Percentiles rank a stretch among this genome's conserved stretches.
These are phyloP conservation scores for Lipotes vexillifer DNA, from an alignment of 2,113 vertebrate species.

Conservation along the genomic window DNA sequence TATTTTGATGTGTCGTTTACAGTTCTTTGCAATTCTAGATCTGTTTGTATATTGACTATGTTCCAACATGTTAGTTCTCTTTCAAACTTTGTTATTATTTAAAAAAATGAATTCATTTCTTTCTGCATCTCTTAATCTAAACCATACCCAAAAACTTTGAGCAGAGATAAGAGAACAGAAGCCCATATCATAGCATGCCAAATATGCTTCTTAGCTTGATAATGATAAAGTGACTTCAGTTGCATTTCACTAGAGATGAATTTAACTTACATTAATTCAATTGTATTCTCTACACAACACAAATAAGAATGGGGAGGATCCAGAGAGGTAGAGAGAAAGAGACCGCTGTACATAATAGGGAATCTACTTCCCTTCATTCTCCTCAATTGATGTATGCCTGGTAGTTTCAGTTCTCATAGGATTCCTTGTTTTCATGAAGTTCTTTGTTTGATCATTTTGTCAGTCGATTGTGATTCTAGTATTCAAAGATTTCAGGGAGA, in stretches of 20 bases:
- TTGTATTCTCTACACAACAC: background rate
- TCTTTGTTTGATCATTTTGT: conserved; percentile 40
- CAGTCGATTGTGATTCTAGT: background rate
- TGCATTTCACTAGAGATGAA: background rate
- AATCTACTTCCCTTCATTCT: background rate
- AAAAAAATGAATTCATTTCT: background rate
- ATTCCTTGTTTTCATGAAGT: background rate
- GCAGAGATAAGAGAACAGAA: background rate
- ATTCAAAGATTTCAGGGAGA: background rate
- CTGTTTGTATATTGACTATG: background rate
- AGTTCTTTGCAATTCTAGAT: background rate
- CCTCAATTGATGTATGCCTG: background rate
- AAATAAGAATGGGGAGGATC: background rate
- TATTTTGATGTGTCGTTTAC: background rate
- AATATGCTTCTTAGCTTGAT: background rate
- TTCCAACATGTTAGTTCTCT: background rate
- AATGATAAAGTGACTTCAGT: background rate
- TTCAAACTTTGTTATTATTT: background rate
- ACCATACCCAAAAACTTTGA: background rate
- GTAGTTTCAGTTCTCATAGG: background rate
- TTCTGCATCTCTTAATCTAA: background rate
- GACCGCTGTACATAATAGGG: background rate
- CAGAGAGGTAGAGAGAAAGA: background rate
- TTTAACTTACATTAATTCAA: background rate
- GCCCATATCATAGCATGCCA: background rate